Conservation (phyloP, 2,888 invertebrate genomes). For the Didymodactylos carnosus region DNA sequence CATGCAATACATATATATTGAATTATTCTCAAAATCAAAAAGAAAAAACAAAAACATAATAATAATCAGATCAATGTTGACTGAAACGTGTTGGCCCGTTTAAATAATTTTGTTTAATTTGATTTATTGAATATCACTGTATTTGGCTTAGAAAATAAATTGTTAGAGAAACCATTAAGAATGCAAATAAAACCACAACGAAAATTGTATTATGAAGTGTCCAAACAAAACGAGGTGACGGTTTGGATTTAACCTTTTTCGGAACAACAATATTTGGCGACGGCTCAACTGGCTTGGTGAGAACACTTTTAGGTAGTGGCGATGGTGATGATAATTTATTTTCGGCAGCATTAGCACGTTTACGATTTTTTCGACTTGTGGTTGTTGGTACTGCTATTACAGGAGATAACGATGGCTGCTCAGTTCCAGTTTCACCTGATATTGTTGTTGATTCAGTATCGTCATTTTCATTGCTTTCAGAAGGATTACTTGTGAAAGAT, state of each 20-base stretch:
- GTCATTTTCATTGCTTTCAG: no score
- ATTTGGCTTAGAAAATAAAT: neutral
- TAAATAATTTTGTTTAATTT: no score
- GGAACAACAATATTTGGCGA: neutral
- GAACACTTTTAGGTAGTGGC: no score
- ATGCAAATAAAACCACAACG: neutral
- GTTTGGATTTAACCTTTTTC: neutral
- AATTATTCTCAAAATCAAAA: no score
- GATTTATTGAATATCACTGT: no score
- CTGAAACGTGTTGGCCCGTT: no score
- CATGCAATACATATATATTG: no score
- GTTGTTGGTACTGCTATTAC: neutral
- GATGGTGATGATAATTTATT: no score
- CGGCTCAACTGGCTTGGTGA: no score
- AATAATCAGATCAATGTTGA: no score
- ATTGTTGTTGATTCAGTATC: no score
- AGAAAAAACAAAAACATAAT: no score
- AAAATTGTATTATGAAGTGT: neutral
- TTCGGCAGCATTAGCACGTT: neutral
- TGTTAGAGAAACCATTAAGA: neutral
- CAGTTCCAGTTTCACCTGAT: neutral
- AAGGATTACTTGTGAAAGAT: neutral
- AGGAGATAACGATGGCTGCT: neutral
- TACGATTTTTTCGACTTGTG: neutral
- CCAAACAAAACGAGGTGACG: neutral